phyloP scores from a whole-genome alignment of 2,113 vertebrate genomes.

The Aegotheles bennettii region DNA sequence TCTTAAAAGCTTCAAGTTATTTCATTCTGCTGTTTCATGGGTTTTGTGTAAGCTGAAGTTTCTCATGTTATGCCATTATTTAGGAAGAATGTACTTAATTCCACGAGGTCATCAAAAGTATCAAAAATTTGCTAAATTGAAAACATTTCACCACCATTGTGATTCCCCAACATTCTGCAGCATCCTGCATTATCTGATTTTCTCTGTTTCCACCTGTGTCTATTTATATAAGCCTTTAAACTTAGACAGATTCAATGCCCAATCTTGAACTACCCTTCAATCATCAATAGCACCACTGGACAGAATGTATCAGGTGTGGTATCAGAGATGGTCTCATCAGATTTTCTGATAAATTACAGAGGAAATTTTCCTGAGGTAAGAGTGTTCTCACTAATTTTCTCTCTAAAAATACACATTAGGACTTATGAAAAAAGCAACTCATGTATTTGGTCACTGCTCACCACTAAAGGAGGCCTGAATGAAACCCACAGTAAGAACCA shows the following conservation, averaged over 20 bases:
- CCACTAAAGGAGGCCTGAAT: neutral
- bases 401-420: neutral
- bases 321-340: neutral
- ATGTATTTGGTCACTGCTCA: neutral
- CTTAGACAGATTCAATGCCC: neutral
- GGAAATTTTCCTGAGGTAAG: neutral
- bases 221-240: neutral
- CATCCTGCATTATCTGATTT: neutral
- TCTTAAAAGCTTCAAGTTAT: conserved; percentile 14
- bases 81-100: neutral
- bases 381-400: neutral
- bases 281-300: neutral
- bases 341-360: neutral
- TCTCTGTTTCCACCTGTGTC: neutral
- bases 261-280: neutral
- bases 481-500: neutral
- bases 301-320: neutral
- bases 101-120: conserved; percentile 12
- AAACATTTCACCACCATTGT: neutral
- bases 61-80: conserved; percentile 3
- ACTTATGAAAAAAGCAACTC: neutral
- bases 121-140: conserved; percentile 1
- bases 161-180: conserved; percentile 1
- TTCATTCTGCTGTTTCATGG: neutral
- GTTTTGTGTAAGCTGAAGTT: conserved; percentile 5